Percentiles rank a stretch among this genome's conserved stretches.
Evolutionary conservation across 2,113 vertebrate genomes (phyloP).

Genomic region (Sylvilagus bachmani): DNA sequence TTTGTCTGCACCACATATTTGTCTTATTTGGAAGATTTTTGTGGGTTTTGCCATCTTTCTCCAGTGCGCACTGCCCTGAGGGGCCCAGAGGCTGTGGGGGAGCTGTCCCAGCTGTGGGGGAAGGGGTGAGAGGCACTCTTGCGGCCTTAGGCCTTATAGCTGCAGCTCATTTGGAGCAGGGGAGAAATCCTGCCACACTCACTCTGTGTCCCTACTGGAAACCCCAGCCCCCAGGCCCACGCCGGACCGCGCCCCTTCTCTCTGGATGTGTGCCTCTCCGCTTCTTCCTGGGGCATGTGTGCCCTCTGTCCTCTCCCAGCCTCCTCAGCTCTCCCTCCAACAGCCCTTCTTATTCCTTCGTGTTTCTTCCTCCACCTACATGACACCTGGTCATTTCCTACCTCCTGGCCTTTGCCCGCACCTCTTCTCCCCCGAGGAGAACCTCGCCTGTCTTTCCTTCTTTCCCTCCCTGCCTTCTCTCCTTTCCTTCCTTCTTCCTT

Average conservation of each 20-base stretch:
- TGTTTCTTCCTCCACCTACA: background rate
- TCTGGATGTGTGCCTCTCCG: background rate
- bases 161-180: background rate
- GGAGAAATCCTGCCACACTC: background rate
- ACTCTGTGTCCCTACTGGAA: background rate
- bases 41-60: conserved; percentile 83
- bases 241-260: background rate
- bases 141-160: conserved; percentile 16
- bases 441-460: no score
- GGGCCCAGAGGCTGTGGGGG: conserved; percentile 14
- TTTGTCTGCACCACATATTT: conserved; percentile 82
- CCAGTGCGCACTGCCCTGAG: conserved; percentile 52
- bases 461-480: no score
- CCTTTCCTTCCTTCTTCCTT: no score
- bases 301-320: background rate
- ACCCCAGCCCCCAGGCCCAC: background rate
- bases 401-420: background rate
- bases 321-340: background rate
- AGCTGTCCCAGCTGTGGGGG: background rate
- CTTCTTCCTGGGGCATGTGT: background rate
- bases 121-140: background rate
- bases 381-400: background rate
- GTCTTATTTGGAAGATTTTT: conserved; percentile 83
- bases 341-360: background rate
- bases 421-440: background rate